phyloP scores from a whole-genome alignment of 2,888 invertebrate genomes.

The Agrotis segetum region DNA sequence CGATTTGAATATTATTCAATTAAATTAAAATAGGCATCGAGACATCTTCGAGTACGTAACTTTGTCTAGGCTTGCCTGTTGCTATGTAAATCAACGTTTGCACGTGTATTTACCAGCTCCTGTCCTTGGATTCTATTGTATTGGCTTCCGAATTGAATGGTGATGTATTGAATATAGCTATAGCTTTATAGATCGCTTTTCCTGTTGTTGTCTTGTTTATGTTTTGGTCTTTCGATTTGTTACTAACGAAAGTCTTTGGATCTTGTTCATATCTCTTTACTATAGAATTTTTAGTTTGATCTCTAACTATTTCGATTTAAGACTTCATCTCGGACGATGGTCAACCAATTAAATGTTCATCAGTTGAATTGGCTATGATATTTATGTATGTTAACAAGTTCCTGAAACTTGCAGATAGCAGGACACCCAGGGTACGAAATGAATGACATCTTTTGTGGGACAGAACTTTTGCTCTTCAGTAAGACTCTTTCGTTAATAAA shows the following conservation, averaged over 20 bases:
- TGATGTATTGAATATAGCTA: neutral
- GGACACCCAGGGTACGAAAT: neutral
- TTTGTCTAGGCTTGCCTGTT: slow-evolving; percentile 34
- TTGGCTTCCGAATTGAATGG: slow-evolving; percentile 33
- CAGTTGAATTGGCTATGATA: neutral
- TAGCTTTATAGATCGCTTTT: slow-evolving; percentile 1
- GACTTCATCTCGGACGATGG: neutral
- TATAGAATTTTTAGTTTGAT: neutral
- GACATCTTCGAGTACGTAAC: slow-evolving; percentile 31
- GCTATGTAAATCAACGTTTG: slow-evolving; percentile 25
- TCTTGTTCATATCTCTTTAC: neutral
- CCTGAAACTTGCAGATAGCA: neutral
- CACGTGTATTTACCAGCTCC: slow-evolving; percentile 18
- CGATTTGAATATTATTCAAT: slow-evolving; percentile 53
- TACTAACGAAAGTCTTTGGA: neutral
- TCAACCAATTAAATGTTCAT: too few relatives aligned
- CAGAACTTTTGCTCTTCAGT: too few relatives aligned
- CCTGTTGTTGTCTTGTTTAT: slow-evolving; percentile 15
- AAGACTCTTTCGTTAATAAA: too few relatives aligned
- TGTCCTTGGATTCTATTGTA: slow-evolving; percentile 26
- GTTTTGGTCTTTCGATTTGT: neutral
- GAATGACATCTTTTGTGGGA: too few relatives aligned
- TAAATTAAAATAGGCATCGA: slow-evolving; percentile 51
- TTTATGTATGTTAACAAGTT: neutral
- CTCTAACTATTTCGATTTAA: neutral